Base-by-base conservation (phyloP, 2,888 invertebrate genomes). In the Agrotis ipsilon region DNA sequence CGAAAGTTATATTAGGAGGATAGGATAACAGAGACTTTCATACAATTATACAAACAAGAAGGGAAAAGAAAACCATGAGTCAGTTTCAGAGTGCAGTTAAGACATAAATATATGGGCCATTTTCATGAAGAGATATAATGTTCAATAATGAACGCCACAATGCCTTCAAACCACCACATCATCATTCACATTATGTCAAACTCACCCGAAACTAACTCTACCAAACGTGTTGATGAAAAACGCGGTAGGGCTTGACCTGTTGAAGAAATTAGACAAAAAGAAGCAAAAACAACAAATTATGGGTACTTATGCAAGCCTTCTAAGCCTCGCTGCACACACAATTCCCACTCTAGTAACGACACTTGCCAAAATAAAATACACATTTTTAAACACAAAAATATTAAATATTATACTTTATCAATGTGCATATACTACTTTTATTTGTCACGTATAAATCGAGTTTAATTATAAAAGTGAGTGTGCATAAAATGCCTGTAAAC, bases 131-230 rank as follows among this genome's bases (percentile, higher is more conserved):
- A 93, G 89, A 88, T 92, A 91, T 82, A 81, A 91, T 91, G 90
- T 93, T 92, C 90, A 91, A 88, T 87, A 86, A 90, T 92, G 92
- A 94, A 96, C 95, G 92, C 90, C 96, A 96, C 95, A 95, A 95
- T 95, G 95, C 95, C 94, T 89, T 92, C 91, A 95, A 94, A 94
- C 93, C 95, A 95, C 94, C 95, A 94, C 91, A 93, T 93, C 92
- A 88, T 93, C 94, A 94, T 93, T 95, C 94, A 91, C 91, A 92
- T 94, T 94, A 94, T 94, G 93, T 91, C 93, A 94, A 94, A 97
- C 97, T 97, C 97, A 97, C 97, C 97, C 97, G 95, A 97, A 97
- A 94, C 97, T 97, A 96, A 97, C 97, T 96, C 96, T 96, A 96
- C 96, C 96, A 95, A 97, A 96, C 94, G 97, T 97, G 97, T 97